Percentiles rank a stretch among this genome's conserved stretches.
These are phyloP conservation scores for human (Homo sapiens) DNA, from an alignment of 2,113 vertebrate species.

Conservation along the genomic window DNA sequence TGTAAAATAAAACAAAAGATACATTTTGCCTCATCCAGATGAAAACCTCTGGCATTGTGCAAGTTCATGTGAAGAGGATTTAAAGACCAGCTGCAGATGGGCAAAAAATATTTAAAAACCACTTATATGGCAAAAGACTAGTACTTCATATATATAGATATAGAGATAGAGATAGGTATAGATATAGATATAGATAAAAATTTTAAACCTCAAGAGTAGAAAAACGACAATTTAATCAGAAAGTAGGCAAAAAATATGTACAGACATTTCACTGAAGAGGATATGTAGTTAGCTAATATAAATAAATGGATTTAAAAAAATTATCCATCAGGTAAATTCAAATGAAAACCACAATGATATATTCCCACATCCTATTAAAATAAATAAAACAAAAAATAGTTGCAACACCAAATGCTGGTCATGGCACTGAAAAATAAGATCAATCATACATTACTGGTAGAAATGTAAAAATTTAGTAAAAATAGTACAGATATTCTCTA, in stretches of 20 bases:
- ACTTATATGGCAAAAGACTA: neutral
- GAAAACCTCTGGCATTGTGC: neutral
- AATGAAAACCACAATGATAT: neutral
- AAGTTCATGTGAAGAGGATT: neutral
- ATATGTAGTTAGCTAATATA: neutral
- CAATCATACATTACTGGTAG: neutral
- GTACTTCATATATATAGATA: neutral
- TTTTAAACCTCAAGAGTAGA: neutral
- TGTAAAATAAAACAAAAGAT: neutral
- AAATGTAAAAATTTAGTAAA: neutral
- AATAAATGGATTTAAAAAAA: neutral
- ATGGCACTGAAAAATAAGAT: neutral
- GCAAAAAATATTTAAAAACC: neutral
- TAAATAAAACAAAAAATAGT: neutral
- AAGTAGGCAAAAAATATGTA: neutral
- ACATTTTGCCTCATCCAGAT: neutral
- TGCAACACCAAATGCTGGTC: neutral
- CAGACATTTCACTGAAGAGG: neutral
- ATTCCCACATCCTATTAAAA: neutral
- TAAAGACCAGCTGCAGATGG: neutral
- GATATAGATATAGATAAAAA: neutral
- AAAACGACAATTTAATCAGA: neutral
- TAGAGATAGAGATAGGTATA: too few species aligned
- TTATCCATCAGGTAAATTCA: neutral
- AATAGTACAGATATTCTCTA: neutral